These are phyloP conservation scores for Drosophila sucinea DNA, from an alignment of 1,140 invertebrate genomes.

Conservation along the genomic window DNA sequence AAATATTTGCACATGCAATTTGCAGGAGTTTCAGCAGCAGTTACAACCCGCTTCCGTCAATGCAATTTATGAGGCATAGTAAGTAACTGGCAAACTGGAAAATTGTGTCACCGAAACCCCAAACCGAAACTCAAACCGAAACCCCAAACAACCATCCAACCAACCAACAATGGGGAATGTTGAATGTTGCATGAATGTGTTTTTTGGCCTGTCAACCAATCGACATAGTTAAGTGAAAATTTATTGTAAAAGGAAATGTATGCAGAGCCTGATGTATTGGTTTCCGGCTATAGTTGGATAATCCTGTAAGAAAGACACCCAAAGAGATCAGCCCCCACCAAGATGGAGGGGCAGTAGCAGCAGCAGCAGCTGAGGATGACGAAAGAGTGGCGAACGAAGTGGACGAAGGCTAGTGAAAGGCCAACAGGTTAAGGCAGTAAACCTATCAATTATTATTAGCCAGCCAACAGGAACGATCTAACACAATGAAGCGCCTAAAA, in stretches of 20 bases:
- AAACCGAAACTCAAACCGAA: slow-evolving; percentile 21
- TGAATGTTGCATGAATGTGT: slow-evolving; percentile 42
- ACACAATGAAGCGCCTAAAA: not conserved
- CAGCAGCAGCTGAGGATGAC: not conserved
- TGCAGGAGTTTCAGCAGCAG: slow-evolving; percentile 35
- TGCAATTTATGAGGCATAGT: slow-evolving; percentile 69
- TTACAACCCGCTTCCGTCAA: slow-evolving; percentile 75
- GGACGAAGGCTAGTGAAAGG: slow-evolving; percentile 25
- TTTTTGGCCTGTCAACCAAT: slow-evolving; percentile 42
- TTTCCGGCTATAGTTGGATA: slow-evolving; percentile 74
- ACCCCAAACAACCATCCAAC: slow-evolving; percentile 4
- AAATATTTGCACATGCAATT: slow-evolving; percentile 28
- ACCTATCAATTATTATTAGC: slow-evolving; percentile 24
- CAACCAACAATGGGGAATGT: slow-evolving; percentile 37
- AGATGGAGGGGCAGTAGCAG: not conserved
- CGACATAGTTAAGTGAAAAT: slow-evolving; percentile 81
- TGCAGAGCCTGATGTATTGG: slow-evolving; percentile 69
- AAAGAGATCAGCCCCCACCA: not conserved
- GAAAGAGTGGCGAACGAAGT: not conserved
- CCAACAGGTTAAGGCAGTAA: slow-evolving; percentile 55
- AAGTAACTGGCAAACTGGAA: slow-evolving; percentile 66
- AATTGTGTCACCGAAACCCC: slow-evolving; percentile 71
- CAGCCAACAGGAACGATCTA: not conserved
- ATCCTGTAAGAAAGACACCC: slow-evolving; percentile 44
- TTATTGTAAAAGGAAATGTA: slow-evolving; percentile 77